A percentile compares a stretch with the other conserved stretches of the same genome.
These are phyloP conservation scores for Burhinus bistriatus DNA, from an alignment of 2,113 vertebrate genomes.

Conservation along the genomic window DNA sequence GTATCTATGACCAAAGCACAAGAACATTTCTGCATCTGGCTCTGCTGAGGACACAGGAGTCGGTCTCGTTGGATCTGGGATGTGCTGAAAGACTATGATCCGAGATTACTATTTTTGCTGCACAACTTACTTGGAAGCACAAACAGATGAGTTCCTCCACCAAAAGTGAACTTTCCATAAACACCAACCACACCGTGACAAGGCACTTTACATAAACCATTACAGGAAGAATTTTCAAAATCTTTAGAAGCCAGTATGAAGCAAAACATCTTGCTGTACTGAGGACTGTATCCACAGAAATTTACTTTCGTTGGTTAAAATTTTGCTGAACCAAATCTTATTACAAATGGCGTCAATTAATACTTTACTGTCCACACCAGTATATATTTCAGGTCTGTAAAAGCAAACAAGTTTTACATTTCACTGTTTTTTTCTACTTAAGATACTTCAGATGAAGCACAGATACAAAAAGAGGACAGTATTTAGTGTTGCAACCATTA, in stretches of 20 bases:
- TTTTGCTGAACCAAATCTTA: neutral
- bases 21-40: neutral
- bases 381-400: neutral
- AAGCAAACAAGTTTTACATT: neutral
- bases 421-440: neutral
- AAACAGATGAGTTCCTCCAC: neutral
- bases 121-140: conserved; percentile 18
- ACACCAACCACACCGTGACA: neutral
- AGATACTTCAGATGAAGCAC: neutral
- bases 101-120: neutral
- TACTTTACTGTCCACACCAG: neutral
- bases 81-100: neutral
- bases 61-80: fast-evolving
- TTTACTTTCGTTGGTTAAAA: neutral
- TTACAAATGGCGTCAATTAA: neutral
- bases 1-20: neutral
- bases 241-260: neutral
- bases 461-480: neutral
- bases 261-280: neutral
- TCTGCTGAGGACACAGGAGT: neutral
- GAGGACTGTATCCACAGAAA: neutral
- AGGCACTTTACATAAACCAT: neutral
- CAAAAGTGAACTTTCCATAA: neutral
- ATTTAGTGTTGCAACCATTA: neutral
- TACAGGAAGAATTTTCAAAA: neutral